Evolutionary conservation across 2,888 invertebrate species (phyloP).

Genomic region (Pilophorus perplexus): DNA sequence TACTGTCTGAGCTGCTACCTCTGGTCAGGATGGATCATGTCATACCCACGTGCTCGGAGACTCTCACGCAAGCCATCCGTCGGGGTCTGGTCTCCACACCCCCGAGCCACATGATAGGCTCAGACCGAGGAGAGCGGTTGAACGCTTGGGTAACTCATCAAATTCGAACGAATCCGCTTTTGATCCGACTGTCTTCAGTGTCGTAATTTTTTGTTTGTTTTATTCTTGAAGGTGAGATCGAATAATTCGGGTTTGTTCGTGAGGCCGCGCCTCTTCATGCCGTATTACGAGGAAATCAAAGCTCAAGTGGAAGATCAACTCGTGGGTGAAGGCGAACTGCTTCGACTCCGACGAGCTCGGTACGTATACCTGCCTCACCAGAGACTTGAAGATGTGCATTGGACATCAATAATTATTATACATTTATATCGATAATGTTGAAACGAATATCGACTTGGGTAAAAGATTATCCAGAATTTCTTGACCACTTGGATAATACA

Average conservation of each 20-base stretch:
- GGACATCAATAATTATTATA: too few relatives aligned
- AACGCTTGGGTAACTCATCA: slow-evolving; percentile 35
- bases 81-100: slow-evolving; percentile 77
- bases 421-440: too few relatives aligned
- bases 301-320: slow-evolving; percentile 78
- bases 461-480: too few relatives aligned
- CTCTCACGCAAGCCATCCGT: slow-evolving; percentile 65
- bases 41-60: slow-evolving; percentile 77
- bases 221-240: slow-evolving; percentile 30
- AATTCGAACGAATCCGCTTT: too few relatives aligned
- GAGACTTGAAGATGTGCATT: too few relatives aligned
- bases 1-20: slow-evolving; percentile 78
- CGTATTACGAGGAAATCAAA: slow-evolving; percentile 93
- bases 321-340: slow-evolving; percentile 68
- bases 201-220: too few relatives aligned
- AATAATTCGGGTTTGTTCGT: slow-evolving; percentile 58
- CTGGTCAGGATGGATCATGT: slow-evolving; percentile 87
- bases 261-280: slow-evolving; percentile 86
- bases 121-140: slow-evolving; percentile 35
- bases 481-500: too few relatives aligned
- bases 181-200: too few relatives aligned
- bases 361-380: too few relatives aligned
- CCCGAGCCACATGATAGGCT: slow-evolving; percentile 78
- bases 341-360: slow-evolving; percentile 64
- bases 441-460: too few relatives aligned